Evolutionary conservation across 2,113 vertebrate genomes (phyloP), one percentile per base, ranked within the genome.

Genomic region (Meleagris gallopavo): DNA sequence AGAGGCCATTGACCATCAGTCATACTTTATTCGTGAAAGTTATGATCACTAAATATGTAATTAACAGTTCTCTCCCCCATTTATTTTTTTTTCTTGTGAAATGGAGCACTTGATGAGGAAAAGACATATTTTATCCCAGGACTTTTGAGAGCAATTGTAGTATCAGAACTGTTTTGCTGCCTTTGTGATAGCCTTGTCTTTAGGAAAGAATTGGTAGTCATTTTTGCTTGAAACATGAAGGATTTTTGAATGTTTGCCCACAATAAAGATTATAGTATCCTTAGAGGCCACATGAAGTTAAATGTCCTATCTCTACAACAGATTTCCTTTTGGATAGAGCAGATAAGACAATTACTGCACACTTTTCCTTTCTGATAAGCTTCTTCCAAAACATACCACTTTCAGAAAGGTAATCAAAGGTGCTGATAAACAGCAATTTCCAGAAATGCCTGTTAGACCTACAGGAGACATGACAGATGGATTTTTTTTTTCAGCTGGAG

Each of bases 1-100:
- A 13, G 13, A 88, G 0, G 2, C 20, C 13, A 54, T 40, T 48
- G 72, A 15, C 30, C 14, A 52, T 30, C 0, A 1, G 17, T 43
- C 18, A 70, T 52, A 46, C 2, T 84, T 54, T 58, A 61, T 80
- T 84, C 9, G 16, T 87, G 21, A 20, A 82, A 40, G 0, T 0
- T 50, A 34, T n/a, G 50, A 40, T 38, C 8, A 69, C 36, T 73
- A 73, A 73, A 70, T 43, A 62, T 8, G n/a, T 38, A 70, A 74
- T 50, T 65, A 87, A 70, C 6, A n/a, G 4, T 66, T 86, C 17
- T 9, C 6, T 87, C 27, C 0, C n/a, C n/a, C n/a, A n/a, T 14
- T 69, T 84, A 82, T 82, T 15, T 20, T 46, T 20, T 46, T 9
- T 9, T 20, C 15, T 17, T 43, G 34, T n/a, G 69, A 78, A 79